Percentiles rank a stretch among this genome's conserved stretches.
phyloP scores from a whole-genome alignment of 37 sponge, comb jelly and placozoan species.

The Oopsacas minuta region DNA sequence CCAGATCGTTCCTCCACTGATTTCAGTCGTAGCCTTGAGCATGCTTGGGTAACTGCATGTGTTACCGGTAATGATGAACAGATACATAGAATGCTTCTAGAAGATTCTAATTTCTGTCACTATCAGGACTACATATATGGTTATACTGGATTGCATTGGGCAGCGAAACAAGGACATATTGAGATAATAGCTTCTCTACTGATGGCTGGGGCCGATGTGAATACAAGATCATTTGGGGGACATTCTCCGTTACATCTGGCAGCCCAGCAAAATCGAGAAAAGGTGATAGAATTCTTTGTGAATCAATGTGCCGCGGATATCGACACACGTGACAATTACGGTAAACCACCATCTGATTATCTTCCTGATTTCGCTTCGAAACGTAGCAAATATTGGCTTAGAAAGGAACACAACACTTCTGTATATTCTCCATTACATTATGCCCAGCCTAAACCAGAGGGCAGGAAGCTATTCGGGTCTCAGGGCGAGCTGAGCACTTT shows the following conservation, averaged over 20 bases:
- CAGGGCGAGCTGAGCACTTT: neutral
- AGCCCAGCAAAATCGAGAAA: neutral
- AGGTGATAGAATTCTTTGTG: neutral
- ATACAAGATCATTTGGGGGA: neutral
- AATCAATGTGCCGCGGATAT: neutral
- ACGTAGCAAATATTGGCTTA: neutral
- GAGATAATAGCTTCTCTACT: neutral
- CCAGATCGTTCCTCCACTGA: neutral
- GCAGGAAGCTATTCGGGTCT: neutral
- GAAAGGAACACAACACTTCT: neutral
- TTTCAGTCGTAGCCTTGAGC: neutral
- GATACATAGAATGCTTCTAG: neutral
- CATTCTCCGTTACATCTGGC: neutral
- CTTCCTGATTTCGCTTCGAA: neutral
- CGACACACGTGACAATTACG: neutral
- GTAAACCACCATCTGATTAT: constrained; percentile 3
- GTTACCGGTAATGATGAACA: constrained; percentile 2
- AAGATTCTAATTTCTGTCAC: constrained; percentile 12
- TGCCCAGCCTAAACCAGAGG: neutral
- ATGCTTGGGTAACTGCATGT: constrained; percentile 12
- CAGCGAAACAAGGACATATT: neutral
- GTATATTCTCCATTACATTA: constrained; percentile 3
- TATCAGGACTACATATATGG: constrained; percentile 5
- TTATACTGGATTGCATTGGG: neutral
- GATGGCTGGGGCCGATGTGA: neutral